Evolutionary conservation across 2,797 vertebrate genomes (phyloP), one percentile per base, ranked within the genome.

Genomic region (Oreonectes daqikongensis): DNA sequence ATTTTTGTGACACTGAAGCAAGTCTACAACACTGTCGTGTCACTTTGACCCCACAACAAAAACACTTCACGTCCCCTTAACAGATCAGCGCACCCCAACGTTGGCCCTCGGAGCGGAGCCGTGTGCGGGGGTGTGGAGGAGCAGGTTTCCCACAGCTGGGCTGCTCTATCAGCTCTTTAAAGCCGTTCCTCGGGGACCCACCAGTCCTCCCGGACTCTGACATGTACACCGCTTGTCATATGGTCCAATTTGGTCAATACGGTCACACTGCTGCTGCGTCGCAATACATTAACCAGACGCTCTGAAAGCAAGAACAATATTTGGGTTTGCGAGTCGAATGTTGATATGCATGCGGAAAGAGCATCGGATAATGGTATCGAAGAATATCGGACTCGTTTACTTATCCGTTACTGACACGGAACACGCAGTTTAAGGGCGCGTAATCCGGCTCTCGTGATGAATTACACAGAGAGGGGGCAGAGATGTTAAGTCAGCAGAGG

Each of bases 331-430:
- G 66, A 70, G 64, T 68, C 72, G 67, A 79, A 76, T 48, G 55
- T 63, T 75, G 79, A 79, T 72, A 77, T 73, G 60, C 73, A 44
- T 57, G 48, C 60, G 60, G 59, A 57, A 26, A 78, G 55, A 68
- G 78, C 72, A 72, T 35, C 24, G 65, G 28, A 75, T 50, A 78
- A 11, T 42, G 40, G 10, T 1, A 10, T 42, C 40, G 82, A 84
- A 81, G 85, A 82, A 80, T 79, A 81, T 85, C 78, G 64, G 82
- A 82, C 79, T 81, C 77, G 79, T 77, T 78, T 84, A 89, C 89
- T 86, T 89, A 88, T 88, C 86, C 85, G 84, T 74, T 64, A 83
- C 85, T 84, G 85, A 86, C 84, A 72, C 53, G 65, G 73, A 88
- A 88, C 79, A 77, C 73, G 84, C 60, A 60, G 44, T 66, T 57